Conservation (phyloP, 2,113 vertebrate genomes). For the Thryonomys swinderianus region DNA sequence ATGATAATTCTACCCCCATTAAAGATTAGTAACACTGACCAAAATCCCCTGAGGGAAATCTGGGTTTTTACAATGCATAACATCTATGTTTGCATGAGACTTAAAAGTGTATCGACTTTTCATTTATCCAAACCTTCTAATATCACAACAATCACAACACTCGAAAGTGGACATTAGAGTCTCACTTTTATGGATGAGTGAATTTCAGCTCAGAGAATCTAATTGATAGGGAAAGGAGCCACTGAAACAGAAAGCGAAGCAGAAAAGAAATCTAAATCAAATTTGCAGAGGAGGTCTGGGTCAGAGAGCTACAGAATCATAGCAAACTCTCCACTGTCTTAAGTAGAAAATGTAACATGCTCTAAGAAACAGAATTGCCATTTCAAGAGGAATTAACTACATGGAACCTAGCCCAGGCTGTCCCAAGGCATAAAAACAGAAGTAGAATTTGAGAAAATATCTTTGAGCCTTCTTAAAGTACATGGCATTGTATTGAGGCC, state of each 20-base stretch:
- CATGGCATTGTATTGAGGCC: slow-evolving; percentile 28
- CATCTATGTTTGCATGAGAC: not conserved
- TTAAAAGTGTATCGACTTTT: slow-evolving; percentile 34
- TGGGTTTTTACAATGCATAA: not conserved
- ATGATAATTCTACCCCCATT: not conserved
- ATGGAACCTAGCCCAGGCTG: slow-evolving; percentile 36
- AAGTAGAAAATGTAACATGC: slow-evolving; percentile 42
- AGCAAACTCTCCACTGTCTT: slow-evolving; percentile 56
- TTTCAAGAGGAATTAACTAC: slow-evolving; percentile 65
- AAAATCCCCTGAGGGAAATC: slow-evolving; percentile 3
- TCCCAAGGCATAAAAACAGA: slow-evolving; percentile 61
- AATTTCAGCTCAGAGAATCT: not conserved
- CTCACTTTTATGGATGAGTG: slow-evolving; percentile 47
- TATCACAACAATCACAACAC: not conserved
- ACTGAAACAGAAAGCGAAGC: not conserved
- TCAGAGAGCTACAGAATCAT: slow-evolving; percentile 43
- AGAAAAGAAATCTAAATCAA: slow-evolving; percentile 64
- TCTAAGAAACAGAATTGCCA: slow-evolving; percentile 60
- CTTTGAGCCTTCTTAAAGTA: slow-evolving; percentile 59
- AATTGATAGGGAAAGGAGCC: slow-evolving; percentile 40
- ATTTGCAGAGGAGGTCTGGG: slow-evolving; percentile 43
- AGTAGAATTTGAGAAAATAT: slow-evolving; percentile 64
- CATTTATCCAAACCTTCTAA: slow-evolving; percentile 3
- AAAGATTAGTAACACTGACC: not conserved
- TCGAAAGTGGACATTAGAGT: not conserved